Base-by-base conservation (phyloP, 2,888 invertebrate genomes). In the Hipparchia semele region DNA sequence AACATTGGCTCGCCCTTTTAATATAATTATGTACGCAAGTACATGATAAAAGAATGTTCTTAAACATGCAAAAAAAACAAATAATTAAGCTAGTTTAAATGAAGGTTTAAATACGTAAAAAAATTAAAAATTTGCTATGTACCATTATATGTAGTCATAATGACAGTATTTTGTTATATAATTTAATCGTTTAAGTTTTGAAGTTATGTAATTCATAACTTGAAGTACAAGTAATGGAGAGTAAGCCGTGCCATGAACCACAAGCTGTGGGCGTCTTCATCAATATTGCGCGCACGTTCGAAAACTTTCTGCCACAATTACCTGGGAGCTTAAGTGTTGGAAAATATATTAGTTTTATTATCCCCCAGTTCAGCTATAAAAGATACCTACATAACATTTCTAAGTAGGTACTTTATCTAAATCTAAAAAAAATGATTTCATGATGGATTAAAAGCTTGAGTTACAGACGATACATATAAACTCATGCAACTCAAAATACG, bases 301-400 rank as follows among this genome's bases (percentile, higher is more conserved):
- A 84, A 91, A 94, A 92, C 90, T 94, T 94, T 92, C 91, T 90
- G 88, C 94, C 92, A 92, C 94, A 94, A 94, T 94, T 92, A 94
- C 94, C 94, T 94, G 93, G 87, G 89, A 92, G 91, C 91, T 91
- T 90, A 91, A 93, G 92, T 93, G 93, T 92, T 90, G 92, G 92
- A 89, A 92, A 92, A 92, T 93, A 91, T 92, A 58, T 92, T 91
- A 90, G 90, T 90, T 90, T 90, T 65, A 65, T 65, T 65, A 53
- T 65, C 12, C 13, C 2, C 12, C 6, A 65, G 64, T 51, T 23
- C 64, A 65, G 12, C 51, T 65, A 39, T 65, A 53, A 33, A 53
- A 33, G 65, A 5, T 65, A 51, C 12, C 23, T 53, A 53, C 33
- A 53, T 33, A 65, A 53, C 33, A 65, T 39, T 53, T 65, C 33